Evolutionary conservation across 2,113 vertebrate species (phyloP), one percentile per base, ranked within the genome.

Genomic region (Motacilla alba): DNA sequence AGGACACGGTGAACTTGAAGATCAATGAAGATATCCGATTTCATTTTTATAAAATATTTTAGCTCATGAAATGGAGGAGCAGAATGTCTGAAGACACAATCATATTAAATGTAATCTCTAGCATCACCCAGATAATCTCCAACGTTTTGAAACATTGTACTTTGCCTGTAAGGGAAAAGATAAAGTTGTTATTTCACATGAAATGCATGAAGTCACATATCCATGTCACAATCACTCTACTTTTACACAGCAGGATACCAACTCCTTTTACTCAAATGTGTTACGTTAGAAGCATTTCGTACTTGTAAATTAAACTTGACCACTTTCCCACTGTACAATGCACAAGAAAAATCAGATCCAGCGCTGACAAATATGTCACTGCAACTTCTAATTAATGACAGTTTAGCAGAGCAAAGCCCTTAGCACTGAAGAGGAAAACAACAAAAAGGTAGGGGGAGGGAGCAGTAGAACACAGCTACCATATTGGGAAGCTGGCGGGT

Each of bases 11-110:
- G 89, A 95, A 93, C 87, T 43, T 89, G 84, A 24, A 93, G 87
- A 91, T 56, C 62, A 75, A 16, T 27, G 47, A 91, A 72, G 41
- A 75, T 30, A 87, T 27, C 58, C 0, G 1, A 85, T 88, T 96
- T 97, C 97, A 97, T 97, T 95, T 95, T 88, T 69, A 55, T 75
- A 72, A 94, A 96, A 76, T 87, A 89, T 87, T 96, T 91, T 70
- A 93, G 94, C 81, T 87, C 86, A 56, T 52, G 47, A 98, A 97
- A 95, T 30, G 75, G 60, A 94, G 91, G 21, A 91, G 55, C 81
- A 95, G 73, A 94, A 96, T 60, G 84, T 92, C 67, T 78, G 97
- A 96, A 94, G 96, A 86, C 66, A 81, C 41, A 82, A 83, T 58
- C 82, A 91, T 93, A 88, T 94, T 90, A 92, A 94, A 95, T n/a